These are phyloP conservation scores for Lithodes maja DNA, from an alignment of 2,888 invertebrate species.

Conservation along the genomic window DNA sequence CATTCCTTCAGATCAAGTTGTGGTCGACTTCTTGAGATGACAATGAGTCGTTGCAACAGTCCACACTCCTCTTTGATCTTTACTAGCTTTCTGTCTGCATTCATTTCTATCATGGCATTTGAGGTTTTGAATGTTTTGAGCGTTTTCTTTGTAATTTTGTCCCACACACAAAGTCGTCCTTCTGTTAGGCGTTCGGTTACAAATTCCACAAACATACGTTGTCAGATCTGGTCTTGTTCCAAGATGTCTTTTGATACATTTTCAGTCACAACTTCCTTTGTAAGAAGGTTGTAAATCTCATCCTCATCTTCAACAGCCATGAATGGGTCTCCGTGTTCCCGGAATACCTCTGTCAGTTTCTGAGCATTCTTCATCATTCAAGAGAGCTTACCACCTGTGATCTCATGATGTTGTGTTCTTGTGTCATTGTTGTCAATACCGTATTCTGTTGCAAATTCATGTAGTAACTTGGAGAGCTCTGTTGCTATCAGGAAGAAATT, in stretches of 20 bases:
- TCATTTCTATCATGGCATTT: slow-evolving; percentile 8
- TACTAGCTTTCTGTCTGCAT: slow-evolving; percentile 13
- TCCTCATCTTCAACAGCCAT: not conserved
- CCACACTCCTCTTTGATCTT: slow-evolving; percentile 37
- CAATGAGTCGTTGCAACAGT: slow-evolving; percentile 22
- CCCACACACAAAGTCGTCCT: slow-evolving; percentile 1
- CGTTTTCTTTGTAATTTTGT: not conserved
- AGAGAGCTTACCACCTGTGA: slow-evolving; percentile 32
- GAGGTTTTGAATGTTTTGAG: slow-evolving; percentile 9
- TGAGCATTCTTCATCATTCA: not conserved
- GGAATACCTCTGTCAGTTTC: slow-evolving; percentile 13
- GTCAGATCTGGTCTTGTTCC: not conserved
- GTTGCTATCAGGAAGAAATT: slow-evolving; percentile 7
- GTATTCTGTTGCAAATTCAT: not conserved
- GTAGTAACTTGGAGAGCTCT: slow-evolving; percentile 3
- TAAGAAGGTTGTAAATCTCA: slow-evolving; percentile 35
- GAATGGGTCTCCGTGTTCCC: slow-evolving; percentile 17
- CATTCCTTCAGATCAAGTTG: slow-evolving; percentile 27
- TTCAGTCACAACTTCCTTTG: slow-evolving; percentile 33
- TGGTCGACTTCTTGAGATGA: slow-evolving; percentile 38
- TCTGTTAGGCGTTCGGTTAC: not conserved
- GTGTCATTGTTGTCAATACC: not conserved
- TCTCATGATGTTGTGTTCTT: slow-evolving; percentile 10
- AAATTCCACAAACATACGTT: slow-evolving; percentile 1
- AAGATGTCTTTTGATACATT: slow-evolving; percentile 11